These are phyloP conservation scores for Hirundo rustica DNA, from an alignment of 2,797 vertebrate species.

Conservation along the genomic window DNA sequence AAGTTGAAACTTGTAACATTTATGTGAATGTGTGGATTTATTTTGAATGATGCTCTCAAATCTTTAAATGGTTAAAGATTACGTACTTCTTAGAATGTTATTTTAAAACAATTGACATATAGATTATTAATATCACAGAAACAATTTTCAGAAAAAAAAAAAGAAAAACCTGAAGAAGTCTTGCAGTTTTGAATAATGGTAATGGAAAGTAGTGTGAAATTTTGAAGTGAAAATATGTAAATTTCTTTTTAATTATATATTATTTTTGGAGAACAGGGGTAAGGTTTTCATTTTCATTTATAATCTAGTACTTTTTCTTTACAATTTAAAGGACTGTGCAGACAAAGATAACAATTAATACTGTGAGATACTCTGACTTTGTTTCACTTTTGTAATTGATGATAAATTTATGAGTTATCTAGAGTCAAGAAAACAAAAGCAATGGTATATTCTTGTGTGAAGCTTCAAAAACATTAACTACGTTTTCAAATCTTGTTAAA, in stretches of 20 bases:
- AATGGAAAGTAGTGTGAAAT: background rate
- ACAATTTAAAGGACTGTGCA: background rate
- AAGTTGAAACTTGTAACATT: background rate
- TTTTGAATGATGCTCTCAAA: background rate
- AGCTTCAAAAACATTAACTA: background rate
- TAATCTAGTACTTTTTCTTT: background rate
- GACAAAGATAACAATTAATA: background rate
- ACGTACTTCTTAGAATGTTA: background rate
- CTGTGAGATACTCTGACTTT: background rate
- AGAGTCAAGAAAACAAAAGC: background rate
- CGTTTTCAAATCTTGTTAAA: background rate
- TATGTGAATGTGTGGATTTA: background rate
- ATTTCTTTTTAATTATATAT: background rate
- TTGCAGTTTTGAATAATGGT: background rate
- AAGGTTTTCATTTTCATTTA: background rate
- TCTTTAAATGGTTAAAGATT: background rate
- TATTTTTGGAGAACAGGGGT: background rate
- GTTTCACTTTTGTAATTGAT: background rate
- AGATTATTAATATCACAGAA: background rate
- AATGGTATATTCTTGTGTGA: background rate
- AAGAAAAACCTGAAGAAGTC: background rate
- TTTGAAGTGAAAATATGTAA: background rate
- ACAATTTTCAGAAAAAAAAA: background rate
- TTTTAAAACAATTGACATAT: background rate
- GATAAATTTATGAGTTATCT: background rate